Base-by-base conservation (phyloP, 2,888 invertebrate genomes). In the Epinotia brunnichana region DNA sequence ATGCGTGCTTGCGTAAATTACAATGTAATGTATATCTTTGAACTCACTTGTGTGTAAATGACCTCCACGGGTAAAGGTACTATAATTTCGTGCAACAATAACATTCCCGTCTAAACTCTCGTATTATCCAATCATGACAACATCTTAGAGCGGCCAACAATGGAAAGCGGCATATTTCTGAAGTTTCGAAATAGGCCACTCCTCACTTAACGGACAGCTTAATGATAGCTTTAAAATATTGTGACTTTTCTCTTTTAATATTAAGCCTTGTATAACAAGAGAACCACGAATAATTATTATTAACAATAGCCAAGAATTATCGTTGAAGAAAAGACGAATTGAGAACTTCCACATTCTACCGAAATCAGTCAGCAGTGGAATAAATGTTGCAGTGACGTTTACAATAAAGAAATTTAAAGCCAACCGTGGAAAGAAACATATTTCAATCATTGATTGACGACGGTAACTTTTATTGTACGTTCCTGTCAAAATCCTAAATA, bases 141-240 rank as follows among this genome's bases (percentile, higher is more conserved):
- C 54, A 54, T 61, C 29, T 15, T 54, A 24, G n/a, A 51, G 53
- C 51, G 21, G 54, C 21, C 35, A 39, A 62, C 54, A 69, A 62
- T 69, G 19, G 61, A 41, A 39, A 69, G 61, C 17, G 54, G 62
- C 54, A 69, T 66, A 66, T 69, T 62, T 53, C 10, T 21, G 2
- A 54, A n/a, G 54, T 39, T 61, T 62, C 53, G 41, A 69, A 53
- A 61, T 57, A 56, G 66, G 44, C 19, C 24, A n/a, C 17, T 54
- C 0, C 51, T 35, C 5, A 15, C 29, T 17, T 39, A 15, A 24
- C 9, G 15, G 17, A 61, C 53, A 44, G 24, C 2, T 51, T 21
- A 51, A 60, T 60, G 24, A 21, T 51, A 17, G n/a, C 35, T 59
- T 39, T 35, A 2, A n/a, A 35, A 17, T 53, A 53, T 51, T 51